Evolutionary conservation across 1,140 invertebrate genomes (phyloP), one percentile per base, ranked within the genome.

Genomic region (Zophobas atratus): DNA sequence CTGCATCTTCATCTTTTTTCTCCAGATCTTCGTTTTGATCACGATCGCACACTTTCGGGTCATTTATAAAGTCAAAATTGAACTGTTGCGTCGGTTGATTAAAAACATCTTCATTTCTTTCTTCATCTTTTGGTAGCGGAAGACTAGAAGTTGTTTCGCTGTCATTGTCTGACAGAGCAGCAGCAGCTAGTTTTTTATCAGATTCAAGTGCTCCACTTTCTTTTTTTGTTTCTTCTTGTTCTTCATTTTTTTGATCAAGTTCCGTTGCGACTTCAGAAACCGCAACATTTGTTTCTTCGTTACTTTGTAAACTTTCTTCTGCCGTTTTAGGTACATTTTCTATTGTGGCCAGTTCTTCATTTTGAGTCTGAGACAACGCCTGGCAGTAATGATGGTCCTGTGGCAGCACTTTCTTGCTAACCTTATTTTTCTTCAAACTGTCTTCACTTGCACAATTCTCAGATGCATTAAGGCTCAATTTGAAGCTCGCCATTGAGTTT

Each of bases 1-100:
- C 55, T 34, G 33, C 70, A 57, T 46, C 57, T 36, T 53, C 55
- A 48, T 73, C 39, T 35, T 53, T 73, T 63, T 56, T 32, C 35
- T 51, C 43, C 3, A 46, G 3, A 4, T 4, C 20, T 20, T 20
- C 20, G 20, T 20, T 8, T 46, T 46, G 43, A 46, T 46, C 43
- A 46, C 3, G n/a, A 51, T 51, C 20, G 2, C 20, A n/a, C 49
- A 51, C 4, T 51, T 4, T 20, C 49, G 2, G 6, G n/a, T 51
- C 4, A 51, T 51, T 20, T 39, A 75, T 8, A 53, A 57, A 73
- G 36, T 43, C 51, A 53, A 67, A 73, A 78, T 70, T 72, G 20
- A 32, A n/a, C 39, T 53, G 49, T 33, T 43, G 55, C 20, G 36
- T 73, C 32, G 48, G 48, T 41, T 73, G 70, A 55, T 43, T 34